Evolutionary conservation across 1,140 invertebrate species (phyloP).

Genomic region (Sycophaga agraensis): DNA sequence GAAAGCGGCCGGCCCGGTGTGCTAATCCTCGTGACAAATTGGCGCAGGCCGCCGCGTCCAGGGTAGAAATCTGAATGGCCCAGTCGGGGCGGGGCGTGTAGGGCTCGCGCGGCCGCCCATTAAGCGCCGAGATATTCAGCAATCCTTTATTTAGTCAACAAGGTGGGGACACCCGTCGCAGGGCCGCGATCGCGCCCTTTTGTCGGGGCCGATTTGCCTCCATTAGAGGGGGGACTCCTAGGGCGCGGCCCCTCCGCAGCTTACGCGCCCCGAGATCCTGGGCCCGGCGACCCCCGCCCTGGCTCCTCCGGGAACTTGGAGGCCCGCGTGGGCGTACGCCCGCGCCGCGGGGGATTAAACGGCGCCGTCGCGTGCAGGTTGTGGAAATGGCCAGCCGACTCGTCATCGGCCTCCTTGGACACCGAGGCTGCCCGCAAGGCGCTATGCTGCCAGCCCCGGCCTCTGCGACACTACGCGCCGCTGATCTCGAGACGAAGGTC

Average conservation of each 20-base stretch:
- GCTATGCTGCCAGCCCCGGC: no score
- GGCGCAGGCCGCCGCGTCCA: no score
- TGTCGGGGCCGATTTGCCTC: slow-evolving; percentile 15
- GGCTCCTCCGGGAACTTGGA: no score
- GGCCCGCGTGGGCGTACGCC: background rate
- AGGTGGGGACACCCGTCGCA: slow-evolving; percentile 33
- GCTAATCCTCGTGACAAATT: slow-evolving; percentile 38
- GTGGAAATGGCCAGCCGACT: slow-evolving; percentile 8
- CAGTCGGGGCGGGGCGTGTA: background rate
- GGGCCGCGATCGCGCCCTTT: background rate
- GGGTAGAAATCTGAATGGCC: no score
- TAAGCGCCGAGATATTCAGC: slow-evolving; percentile 36
- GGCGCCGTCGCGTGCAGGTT: slow-evolving; percentile 10
- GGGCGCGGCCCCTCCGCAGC: no score
- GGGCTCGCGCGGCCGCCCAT: slow-evolving; percentile 9
- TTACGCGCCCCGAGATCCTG: no score
- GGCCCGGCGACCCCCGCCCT: no score
- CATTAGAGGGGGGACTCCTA: slow-evolving; percentile 4
- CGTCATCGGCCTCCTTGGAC: no score
- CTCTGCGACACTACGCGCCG: no score
- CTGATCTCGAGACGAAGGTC: background rate
- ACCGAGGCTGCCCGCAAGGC: no score
- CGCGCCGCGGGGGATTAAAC: background rate
- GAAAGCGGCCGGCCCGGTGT: background rate
- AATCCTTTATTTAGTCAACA: slow-evolving; percentile 49